These are phyloP conservation scores for Xanthia togata DNA, from an alignment of 2,888 invertebrate genomes.

Conservation along the genomic window DNA sequence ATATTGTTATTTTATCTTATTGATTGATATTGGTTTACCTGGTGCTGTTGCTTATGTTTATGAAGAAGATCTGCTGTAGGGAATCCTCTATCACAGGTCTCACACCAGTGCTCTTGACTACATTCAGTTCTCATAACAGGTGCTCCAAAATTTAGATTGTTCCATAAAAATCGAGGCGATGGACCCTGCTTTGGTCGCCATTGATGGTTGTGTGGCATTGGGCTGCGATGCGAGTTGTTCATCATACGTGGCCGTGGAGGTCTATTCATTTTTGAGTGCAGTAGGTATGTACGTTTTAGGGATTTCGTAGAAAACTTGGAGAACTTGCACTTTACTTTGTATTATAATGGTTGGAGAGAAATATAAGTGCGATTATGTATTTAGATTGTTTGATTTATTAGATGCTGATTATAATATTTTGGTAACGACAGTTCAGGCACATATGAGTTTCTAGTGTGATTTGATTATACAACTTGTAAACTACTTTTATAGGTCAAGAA, in stretches of 20 bases:
- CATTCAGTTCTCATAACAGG: constrained; percentile 48
- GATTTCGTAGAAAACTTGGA: background rate
- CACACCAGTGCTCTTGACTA: constrained; percentile 91
- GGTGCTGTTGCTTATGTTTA: constrained; percentile 94
- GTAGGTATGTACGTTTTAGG: background rate
- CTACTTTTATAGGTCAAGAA: no score
- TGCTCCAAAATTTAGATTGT: constrained; percentile 50
- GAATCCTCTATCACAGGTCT: constrained; percentile 95
- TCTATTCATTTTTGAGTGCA: constrained; percentile 60
- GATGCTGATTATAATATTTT: background rate
- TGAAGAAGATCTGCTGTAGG: constrained; percentile 90
- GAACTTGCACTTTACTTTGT: background rate
- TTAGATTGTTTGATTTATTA: background rate
- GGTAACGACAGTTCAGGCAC: background rate
- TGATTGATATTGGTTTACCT: constrained; percentile 75
- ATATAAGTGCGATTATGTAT: background rate
- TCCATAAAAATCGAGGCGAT: constrained; percentile 45
- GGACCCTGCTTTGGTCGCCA: constrained; percentile 62
- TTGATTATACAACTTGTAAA: no score
- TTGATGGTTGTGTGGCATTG: constrained; percentile 60
- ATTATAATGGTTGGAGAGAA: background rate
- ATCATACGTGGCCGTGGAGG: constrained; percentile 53
- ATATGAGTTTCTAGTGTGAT: background rate
- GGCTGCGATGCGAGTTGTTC: constrained; percentile 56
- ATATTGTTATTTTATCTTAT: background rate